Base-by-base conservation (phyloP, 1,140 invertebrate species). In the Heliothis subflexa region DNA sequence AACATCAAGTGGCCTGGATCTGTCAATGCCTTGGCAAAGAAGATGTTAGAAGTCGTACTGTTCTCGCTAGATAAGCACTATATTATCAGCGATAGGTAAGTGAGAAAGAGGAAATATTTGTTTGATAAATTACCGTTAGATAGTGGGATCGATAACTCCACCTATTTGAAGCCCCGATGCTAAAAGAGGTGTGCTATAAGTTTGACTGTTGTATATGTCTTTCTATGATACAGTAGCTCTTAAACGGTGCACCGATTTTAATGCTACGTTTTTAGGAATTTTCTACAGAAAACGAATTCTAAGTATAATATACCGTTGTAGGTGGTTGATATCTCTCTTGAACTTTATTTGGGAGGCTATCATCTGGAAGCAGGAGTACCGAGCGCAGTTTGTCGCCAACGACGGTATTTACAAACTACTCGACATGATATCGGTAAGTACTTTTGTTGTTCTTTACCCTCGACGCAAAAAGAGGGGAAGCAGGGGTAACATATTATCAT, bases 331-430 rank as follows among this genome's bases (percentile, higher is more conserved):
- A 66, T 85, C 91, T 0, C 59, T 91, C 14, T 71, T 94, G 21
- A 91, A 91, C 61, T 89, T 92, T 62, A 86, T 94, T 18, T 94
- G 92, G 92, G 87, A 94, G 81, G 83, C 80, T 0, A 88, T 93
- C 9, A 85, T 93, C 61, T 92, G 90, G 90, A 90, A 85, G n/a
- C 49, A 75, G 0, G 82, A 87, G 11, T 88, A 89, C 40, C 85
- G 91, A 66, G 72, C 84, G 12, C 73, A 66, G 3, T 94, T 94
- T 76, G 77, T 92, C 1, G 16, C 74, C 0, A 85, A 88, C 16
- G 84, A 91, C 62, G 92, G 92, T 4, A 83, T 93, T 25, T 93
- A 89, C 66, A 88, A 89, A 73, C 84, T 94, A 7, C 78, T 94
- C 66, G 92, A 94, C 76, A 75, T 94, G 16, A 85, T 94, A 18